Evolutionary conservation across 2,888 invertebrate genomes (phyloP).

Genomic region (Thecophora atra): DNA sequence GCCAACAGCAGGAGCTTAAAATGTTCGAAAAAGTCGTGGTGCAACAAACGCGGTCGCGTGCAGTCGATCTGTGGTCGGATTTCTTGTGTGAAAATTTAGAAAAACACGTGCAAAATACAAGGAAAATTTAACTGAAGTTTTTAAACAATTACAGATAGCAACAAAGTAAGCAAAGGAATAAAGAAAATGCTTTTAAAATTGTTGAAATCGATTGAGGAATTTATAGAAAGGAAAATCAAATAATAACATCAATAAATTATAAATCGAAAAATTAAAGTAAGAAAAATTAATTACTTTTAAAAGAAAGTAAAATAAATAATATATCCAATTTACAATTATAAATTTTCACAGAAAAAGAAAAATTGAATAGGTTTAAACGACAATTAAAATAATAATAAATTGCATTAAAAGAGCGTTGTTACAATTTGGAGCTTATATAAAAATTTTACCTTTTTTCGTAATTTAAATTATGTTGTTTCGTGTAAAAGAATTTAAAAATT

Average conservation of each 20-base stretch:
- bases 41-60: slow-evolving; percentile 20
- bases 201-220: slow-evolving; percentile 22
- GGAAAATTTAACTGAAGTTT: slow-evolving; percentile 39
- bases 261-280: background rate
- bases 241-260: slow-evolving; percentile 11
- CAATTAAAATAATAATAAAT: too few relatives aligned
- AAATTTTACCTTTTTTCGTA: too few relatives aligned
- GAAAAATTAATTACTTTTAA: background rate
- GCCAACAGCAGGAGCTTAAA: slow-evolving; percentile 8
- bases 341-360: too few relatives aligned
- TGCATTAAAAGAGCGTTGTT: too few relatives aligned
- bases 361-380: too few relatives aligned
- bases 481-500: background rate
- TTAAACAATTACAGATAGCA: slow-evolving; percentile 39
- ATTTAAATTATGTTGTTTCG: too few relatives aligned
- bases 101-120: background rate
- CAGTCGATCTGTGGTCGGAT: background rate
- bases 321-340: background rate
- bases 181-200: slow-evolving; percentile 27
- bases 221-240: slow-evolving; percentile 20
- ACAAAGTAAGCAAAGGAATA: slow-evolving; percentile 32
- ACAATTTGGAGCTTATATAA: too few relatives aligned
- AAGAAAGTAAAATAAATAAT: background rate
- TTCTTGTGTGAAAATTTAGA: background rate
- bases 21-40: slow-evolving; percentile 11